Evolutionary conservation across 2,888 invertebrate species (phyloP).

Genomic region (Philopedon plagiatum): DNA sequence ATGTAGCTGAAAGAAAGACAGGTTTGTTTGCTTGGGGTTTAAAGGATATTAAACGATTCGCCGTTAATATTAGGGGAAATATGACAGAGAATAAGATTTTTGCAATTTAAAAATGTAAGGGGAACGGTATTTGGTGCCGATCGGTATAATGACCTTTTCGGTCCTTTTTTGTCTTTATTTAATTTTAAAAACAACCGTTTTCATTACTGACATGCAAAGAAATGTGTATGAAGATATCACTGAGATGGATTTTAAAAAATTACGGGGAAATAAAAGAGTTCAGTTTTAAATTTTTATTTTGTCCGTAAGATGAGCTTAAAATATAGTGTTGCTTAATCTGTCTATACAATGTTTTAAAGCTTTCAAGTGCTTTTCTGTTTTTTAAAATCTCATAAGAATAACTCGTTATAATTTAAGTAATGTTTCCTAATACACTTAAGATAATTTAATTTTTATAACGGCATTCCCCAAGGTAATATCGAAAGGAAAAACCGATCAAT

Average conservation of each 20-base stretch:
- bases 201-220: no score
- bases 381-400: no score
- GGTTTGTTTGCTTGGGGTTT: conserved; percentile 37
- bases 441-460: conserved; percentile 11
- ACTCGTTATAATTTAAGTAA: background rate
- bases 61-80: background rate
- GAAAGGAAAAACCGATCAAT: conserved; percentile 25
- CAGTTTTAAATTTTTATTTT: no score
- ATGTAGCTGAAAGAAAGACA: conserved; percentile 74
- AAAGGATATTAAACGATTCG: conserved; percentile 31
- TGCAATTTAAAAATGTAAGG: conserved; percentile 13
- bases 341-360: no score
- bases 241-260: no score
- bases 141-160: background rate
- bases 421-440: conserved; percentile 1
- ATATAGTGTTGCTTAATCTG: no score
- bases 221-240: no score
- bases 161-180: no score
- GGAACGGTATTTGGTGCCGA: background rate
- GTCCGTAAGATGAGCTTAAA: no score
- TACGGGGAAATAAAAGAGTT: no score
- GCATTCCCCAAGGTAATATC: conserved; percentile 7
- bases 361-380: no score
- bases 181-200: no score
- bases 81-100: conserved; percentile 7